A percentile compares a stretch with the other conserved stretches of the same genome.
Evolutionary conservation across 2,888 invertebrate species (phyloP).

Genomic region (Alloplasta piceator): DNA sequence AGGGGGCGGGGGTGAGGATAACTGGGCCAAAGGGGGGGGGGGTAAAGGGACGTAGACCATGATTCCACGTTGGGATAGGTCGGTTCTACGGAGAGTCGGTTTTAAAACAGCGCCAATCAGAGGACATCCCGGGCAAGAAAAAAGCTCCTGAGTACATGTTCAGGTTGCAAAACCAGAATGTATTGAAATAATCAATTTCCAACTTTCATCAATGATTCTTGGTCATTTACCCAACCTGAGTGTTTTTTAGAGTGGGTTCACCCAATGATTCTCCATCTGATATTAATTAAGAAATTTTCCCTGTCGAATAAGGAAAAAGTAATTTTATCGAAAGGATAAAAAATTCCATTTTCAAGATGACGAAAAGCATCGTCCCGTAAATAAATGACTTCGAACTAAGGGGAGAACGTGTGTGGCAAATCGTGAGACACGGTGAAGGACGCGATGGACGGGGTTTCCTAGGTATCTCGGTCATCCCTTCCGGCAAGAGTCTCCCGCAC

Average conservation of each 20-base stretch:
- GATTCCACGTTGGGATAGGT: slow-evolving; percentile 20
- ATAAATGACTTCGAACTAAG: neutral
- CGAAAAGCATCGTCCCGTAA: neutral
- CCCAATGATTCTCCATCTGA: neutral
- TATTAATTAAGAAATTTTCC: neutral
- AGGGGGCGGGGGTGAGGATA: slow-evolving; percentile 61
- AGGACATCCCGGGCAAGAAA: slow-evolving; percentile 24
- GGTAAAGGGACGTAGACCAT: slow-evolving; percentile 56
- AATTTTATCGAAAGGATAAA: neutral
- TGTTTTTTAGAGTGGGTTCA: neutral
- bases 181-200: too few relatives aligned
- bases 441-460: slow-evolving; percentile 44
- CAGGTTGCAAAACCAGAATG: too few relatives aligned
- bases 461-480: slow-evolving; percentile 41
- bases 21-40: slow-evolving; percentile 76
- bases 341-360: neutral
- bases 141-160: neutral
- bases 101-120: slow-evolving; percentile 31
- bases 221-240: too few relatives aligned
- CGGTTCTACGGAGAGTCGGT: slow-evolving; percentile 24
- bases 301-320: neutral
- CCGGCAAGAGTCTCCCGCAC: neutral
- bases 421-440: slow-evolving; percentile 46
- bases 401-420: slow-evolving; percentile 10
- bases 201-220: too few relatives aligned